Base-by-base conservation (phyloP, 2,113 vertebrate genomes). In the Hyla sarda region DNA sequence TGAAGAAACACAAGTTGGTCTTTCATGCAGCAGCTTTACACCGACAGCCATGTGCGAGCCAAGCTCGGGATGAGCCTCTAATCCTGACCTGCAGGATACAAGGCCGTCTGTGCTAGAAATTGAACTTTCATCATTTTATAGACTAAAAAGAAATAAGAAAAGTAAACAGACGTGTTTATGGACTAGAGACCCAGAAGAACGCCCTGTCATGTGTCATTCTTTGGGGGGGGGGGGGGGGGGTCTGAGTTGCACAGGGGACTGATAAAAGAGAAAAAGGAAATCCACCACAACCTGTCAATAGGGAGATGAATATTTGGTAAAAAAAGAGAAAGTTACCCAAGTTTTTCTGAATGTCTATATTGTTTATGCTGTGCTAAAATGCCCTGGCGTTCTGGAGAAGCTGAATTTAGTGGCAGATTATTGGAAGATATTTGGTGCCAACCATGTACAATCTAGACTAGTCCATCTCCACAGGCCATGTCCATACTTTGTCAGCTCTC, bases 1-100 rank as follows among this genome's bases (percentile, higher is more conserved):
- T 21, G 65, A 34, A 34, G 65, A 69, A 34, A 30, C 32, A 34
- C 32, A 37, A 34, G 30, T 13, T 34, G 65, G 14, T 19, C 65
- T 69, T 69, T 69, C 30, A 69, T 34, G 14, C 45, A n/a, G 48
- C 14, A 76, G 74, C 47, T 76, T 76, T 76, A 52, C 74, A 76
- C 47, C 74, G 7, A 19, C n/a, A 76, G 73, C 73, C n/a, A 7
- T 30, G 45, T 8, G 74, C 48, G 25, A 19, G 74, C 74, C 47
- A 52, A 77, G 75, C 8, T 32, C 19, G 21, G 30, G 74, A 32
- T 23, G 48, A 76, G n/a, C 73, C 45, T 54, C 48, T 77, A 77
- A 77, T 77, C 75, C 75, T 32, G 5, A 32, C 48, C 25, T 52
- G n/a, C 2, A 54, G 28, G 75, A 77, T 19, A 77, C 30, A 77